Evolutionary conservation across 2,797 vertebrate genomes (phyloP).

Genomic region (Geotria australis): DNA sequence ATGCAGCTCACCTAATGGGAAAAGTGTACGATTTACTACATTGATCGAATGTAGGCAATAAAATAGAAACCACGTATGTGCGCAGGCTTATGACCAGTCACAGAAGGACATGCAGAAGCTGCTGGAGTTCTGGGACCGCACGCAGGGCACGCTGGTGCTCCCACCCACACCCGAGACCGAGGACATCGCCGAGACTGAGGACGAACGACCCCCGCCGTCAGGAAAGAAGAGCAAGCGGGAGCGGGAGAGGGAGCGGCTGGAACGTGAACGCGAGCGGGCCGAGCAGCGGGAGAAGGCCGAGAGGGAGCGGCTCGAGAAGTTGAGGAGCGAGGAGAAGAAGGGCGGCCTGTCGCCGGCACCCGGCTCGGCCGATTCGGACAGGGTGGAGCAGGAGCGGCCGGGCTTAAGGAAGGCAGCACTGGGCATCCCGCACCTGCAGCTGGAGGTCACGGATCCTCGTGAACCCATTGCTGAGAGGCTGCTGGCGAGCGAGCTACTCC

Average conservation of each 20-base stretch:
- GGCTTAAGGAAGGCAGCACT: too few species aligned
- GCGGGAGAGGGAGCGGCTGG: conserved; percentile 5
- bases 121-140: conserved; percentile 34
- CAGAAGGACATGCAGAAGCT: conserved; percentile 14
- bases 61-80: too few species aligned
- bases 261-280: conserved; percentile 1
- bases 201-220: conserved; percentile 10
- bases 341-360: too few species aligned
- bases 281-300: conserved; percentile 9
- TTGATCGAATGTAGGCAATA: too few species aligned
- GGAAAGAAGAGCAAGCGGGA: conserved; percentile 20
- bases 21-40: too few species aligned
- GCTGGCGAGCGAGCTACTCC: too few species aligned
- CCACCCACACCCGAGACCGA: conserved; percentile 8
- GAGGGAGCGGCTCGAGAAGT: conserved; percentile 11
- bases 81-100: conserved; percentile 13
- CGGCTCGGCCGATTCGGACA: too few species aligned
- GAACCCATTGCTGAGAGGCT: too few species aligned
- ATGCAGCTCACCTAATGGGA: too few species aligned
- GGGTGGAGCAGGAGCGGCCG: too few species aligned
- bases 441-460: too few species aligned
- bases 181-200: conserved; percentile 5
- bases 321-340: conserved; percentile 4
- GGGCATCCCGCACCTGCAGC: too few species aligned
- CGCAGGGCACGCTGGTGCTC: conserved; percentile 11